Conservation (phyloP, 2,888 invertebrate species). For the Aricia artaxerxes region DNA sequence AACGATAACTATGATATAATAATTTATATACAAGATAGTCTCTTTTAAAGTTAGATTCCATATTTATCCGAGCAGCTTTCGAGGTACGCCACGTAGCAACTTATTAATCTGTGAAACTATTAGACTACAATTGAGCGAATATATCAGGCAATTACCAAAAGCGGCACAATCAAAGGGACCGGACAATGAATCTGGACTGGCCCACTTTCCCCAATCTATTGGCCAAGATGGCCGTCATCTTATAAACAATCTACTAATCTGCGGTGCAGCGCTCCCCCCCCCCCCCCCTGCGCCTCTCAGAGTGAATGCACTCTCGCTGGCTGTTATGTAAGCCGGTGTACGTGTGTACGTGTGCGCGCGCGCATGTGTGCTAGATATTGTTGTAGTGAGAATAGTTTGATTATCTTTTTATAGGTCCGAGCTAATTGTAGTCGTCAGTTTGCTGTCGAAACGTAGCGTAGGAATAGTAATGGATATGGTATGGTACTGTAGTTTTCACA, state of each 20-base stretch:
- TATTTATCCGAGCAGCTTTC: background rate
- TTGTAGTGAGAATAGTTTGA: slow-evolving; percentile 25
- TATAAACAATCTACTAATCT: slow-evolving; percentile 42
- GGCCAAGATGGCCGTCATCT: slow-evolving; percentile 31
- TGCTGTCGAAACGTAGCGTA: background rate
- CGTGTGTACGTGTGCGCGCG: slow-evolving; percentile 42
- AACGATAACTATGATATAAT: no score
- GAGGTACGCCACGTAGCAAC: background rate
- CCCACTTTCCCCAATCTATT: slow-evolving; percentile 33
- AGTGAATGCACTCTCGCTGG: slow-evolving; percentile 76
- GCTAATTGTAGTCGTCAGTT: background rate
- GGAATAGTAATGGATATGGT: background rate
- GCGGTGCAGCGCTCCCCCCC: slow-evolving; percentile 52
- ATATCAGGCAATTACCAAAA: slow-evolving; percentile 28
- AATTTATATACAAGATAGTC: no score
- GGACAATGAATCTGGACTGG: background rate
- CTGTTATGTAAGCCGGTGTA: slow-evolving; percentile 63
- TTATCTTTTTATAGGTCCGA: slow-evolving; percentile 26
- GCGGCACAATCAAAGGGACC: slow-evolving; percentile 10
- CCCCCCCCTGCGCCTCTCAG: slow-evolving; percentile 44
- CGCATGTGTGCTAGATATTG: slow-evolving; percentile 32
- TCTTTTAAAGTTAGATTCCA: no score
- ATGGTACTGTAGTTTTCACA: background rate
- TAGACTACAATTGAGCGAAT: slow-evolving; percentile 30
- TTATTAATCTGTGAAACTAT: background rate